Evolutionary conservation across 2,113 vertebrate genomes (phyloP).

Genomic region (Colaptes auratus): DNA sequence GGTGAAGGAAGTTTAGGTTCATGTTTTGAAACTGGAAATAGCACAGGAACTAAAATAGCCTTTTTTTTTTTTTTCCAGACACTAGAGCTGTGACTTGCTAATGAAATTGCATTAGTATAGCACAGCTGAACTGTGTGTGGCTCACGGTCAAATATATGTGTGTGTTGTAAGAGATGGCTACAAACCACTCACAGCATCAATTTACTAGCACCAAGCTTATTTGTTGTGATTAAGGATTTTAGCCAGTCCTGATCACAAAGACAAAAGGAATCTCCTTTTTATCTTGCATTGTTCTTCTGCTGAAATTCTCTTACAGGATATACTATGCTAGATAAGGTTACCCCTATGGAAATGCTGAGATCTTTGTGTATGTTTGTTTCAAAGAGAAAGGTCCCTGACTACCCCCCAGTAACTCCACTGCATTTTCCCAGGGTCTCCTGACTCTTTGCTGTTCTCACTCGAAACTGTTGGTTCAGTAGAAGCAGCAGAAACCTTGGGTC

Average conservation of each 20-base stretch:
- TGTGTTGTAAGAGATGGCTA: neutral
- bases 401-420: neutral
- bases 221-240: neutral
- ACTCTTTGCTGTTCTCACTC: neutral
- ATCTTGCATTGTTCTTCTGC: neutral
- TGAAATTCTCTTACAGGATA: neutral
- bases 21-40: neutral
- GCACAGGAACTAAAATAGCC: neutral
- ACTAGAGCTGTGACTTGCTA: neutral
- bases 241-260: neutral
- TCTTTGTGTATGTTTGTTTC: neutral
- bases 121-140: neutral
- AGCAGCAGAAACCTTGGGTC: neutral
- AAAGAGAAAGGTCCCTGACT: neutral
- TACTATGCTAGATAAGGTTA: neutral
- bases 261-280: neutral
- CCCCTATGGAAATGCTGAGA: neutral
- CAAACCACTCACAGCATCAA: neutral
- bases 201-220: neutral
- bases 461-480: neutral
- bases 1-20: neutral
- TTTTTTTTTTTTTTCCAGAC: neutral
- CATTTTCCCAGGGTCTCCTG: neutral
- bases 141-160: neutral
- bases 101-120: neutral